Percentiles rank a stretch among this genome's conserved stretches.
phyloP scores from a whole-genome alignment of 2,888 invertebrate species.

The Eilema griseolum region DNA sequence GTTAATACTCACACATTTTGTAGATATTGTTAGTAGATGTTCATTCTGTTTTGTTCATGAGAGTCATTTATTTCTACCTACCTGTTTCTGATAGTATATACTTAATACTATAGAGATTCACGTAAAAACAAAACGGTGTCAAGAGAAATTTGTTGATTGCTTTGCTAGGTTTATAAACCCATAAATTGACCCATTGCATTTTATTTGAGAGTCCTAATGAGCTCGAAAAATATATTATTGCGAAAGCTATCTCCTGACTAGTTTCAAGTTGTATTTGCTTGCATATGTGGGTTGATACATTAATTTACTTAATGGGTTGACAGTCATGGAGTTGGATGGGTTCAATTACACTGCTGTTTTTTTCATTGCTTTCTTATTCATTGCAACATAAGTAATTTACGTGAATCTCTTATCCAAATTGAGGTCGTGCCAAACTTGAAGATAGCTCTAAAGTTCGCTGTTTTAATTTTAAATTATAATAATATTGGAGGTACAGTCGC shows the following conservation, averaged over 20 bases:
- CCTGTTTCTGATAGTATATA: slow-evolving; percentile 14
- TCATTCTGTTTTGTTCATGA: slow-evolving; percentile 39
- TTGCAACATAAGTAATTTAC: not conserved
- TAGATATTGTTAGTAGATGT: slow-evolving; percentile 43
- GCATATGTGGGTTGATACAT: too few species aligned
- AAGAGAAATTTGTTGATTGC: not conserved
- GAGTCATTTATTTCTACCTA: slow-evolving; percentile 26
- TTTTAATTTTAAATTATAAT: not conserved
- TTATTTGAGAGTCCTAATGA: not conserved
- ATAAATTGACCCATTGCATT: not conserved
- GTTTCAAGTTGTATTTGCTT: too few species aligned
- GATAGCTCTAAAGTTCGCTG: not conserved
- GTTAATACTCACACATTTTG: slow-evolving; percentile 45
- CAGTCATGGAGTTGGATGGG: not conserved
- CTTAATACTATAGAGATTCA: slow-evolving; percentile 7
- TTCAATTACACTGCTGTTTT: not conserved
- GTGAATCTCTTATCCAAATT: slow-evolving; percentile 7
- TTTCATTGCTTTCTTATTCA: not conserved
- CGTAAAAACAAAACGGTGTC: not conserved
- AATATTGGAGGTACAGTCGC: not conserved
- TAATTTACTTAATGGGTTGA: too few species aligned
- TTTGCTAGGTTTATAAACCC: too few species aligned
- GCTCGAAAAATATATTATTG: too few species aligned
- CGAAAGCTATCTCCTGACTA: too few species aligned
- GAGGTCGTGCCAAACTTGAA: not conserved